phyloP scores from a whole-genome alignment of 2,797 vertebrate genomes.

The Propithecus perrieri region DNA sequence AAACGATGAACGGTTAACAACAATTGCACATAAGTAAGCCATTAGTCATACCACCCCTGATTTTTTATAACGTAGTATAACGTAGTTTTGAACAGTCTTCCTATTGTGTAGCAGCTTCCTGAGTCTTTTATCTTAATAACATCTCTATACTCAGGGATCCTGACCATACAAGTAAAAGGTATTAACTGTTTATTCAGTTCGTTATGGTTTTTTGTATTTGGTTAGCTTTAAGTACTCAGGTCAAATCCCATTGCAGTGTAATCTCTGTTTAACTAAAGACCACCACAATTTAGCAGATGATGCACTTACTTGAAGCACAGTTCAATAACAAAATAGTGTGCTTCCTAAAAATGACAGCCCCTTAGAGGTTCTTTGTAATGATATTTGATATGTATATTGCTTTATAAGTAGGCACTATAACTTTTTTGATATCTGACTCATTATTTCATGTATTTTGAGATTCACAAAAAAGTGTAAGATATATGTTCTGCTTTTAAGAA shows the following conservation, averaged over 20 bases:
- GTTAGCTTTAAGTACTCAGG: constrained; percentile 60
- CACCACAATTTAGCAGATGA: neutral
- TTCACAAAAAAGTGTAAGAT: constrained; percentile 52
- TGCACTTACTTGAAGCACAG: constrained; percentile 46
- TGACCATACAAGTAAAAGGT: constrained; percentile 28
- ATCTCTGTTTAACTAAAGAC: constrained; percentile 59
- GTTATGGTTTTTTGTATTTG: constrained; percentile 65
- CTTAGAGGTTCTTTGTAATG: constrained; percentile 66
- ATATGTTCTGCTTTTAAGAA: constrained; percentile 56
- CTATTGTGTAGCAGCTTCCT: constrained; percentile 73
- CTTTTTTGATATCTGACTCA: constrained; percentile 55
- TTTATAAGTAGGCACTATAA: constrained; percentile 63
- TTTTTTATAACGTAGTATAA: constrained; percentile 70
- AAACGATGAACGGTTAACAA: constrained; percentile 98
- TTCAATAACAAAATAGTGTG: constrained; percentile 53
- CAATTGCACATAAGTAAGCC: constrained; percentile 98
- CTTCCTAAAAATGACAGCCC: constrained; percentile 32
- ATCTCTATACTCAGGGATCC: constrained; percentile 56
- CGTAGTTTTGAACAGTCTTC: constrained; percentile 68
- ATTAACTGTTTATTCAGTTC: constrained; percentile 70
- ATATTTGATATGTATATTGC: constrained; percentile 65
- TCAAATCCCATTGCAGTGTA: constrained; percentile 58
- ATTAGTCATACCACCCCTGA: constrained; percentile 60
- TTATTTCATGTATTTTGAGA: constrained; percentile 65
- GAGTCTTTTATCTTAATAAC: constrained; percentile 61